Conservation (phyloP, 2,888 invertebrate genomes). For the Pristionchus japonicus region DNA sequence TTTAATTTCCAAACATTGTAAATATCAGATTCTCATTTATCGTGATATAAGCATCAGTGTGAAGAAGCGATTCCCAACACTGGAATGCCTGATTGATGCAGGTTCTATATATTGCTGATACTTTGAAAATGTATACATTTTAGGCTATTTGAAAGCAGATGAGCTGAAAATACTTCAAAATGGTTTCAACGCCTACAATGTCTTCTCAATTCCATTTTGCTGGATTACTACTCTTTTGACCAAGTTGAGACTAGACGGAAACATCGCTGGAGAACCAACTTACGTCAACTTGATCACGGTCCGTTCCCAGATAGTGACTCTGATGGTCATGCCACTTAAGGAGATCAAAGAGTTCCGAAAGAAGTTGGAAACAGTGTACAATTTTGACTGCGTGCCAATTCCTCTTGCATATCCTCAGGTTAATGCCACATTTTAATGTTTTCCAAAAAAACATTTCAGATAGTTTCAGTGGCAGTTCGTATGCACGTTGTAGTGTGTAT, state of each 20-base stretch:
- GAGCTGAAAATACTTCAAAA: constrained; percentile 2
- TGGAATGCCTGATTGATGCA: neutral
- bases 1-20: no score
- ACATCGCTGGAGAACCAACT: neutral
- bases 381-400: constrained; percentile 27
- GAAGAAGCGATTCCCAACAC: neutral
- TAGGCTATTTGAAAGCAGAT: neutral
- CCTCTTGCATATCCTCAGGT: constrained; percentile 45
- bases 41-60: constrained; percentile 19
- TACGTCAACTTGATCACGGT: constrained; percentile 5
- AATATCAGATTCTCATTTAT: constrained; percentile 28
- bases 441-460: neutral
- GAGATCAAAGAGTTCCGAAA: constrained; percentile 26
- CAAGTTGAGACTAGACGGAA: neutral
- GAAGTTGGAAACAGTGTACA: constrained; percentile 14
- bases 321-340: neutral
- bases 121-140: neutral
- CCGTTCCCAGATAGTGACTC: neutral
- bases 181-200: neutral
- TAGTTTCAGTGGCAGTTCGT: constrained; percentile 28
- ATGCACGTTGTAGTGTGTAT: neutral
- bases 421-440: neutral
- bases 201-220: neutral
- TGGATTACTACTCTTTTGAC: neutral
- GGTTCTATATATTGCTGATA: neutral